Base-by-base conservation (phyloP, 2,113 vertebrate species). In the Crotophaga sulcirostris region DNA sequence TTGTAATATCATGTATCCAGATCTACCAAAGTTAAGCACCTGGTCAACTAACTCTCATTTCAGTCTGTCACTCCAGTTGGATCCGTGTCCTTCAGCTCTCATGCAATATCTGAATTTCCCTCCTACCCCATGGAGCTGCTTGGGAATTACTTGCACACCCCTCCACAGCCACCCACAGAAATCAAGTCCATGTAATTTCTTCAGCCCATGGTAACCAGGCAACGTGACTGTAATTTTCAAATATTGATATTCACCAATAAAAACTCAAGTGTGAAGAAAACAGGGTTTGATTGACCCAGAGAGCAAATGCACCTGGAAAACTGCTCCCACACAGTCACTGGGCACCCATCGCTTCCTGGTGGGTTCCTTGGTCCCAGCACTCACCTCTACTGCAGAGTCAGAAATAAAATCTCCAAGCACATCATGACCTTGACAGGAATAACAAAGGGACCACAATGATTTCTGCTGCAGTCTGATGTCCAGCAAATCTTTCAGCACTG, bases 291-390 rank as follows among this genome's bases (percentile, higher is more conserved):
- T 20, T 56, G 52, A 81, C 42, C 45, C 51, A 28, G 49, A 36
- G 16, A 86, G 20, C 13, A 67, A 75, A 63, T 2, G 10, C 11
- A 51, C 16, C 7, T 0, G 2, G 40, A 13, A 42, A 42, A 42
- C 19, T 28, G 25, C 5, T 10, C n/a, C 44, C 0, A 0, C 21
- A 12, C 16, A 47, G 13, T 7, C 54, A 16, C 51, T 24, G 51
- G 55, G 42, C 25, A 56, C 10, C 11, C 63, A 47, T 38, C 24
- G 38, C 34, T 26, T 66, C 67, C 49, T 68, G n/a, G 8, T 9
- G 59, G 64, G 40, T 64, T 80, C 24, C 56, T 52, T 36, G 31
- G 66, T 54, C 54, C 45, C 45, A 59, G 45, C 8, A 16, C 13
- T 42, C 51, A 70, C 36, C 40, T 55, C 26, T 52, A 59, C 56